Base-by-base conservation (phyloP, 2,113 vertebrate species). In the Cinclus cinclus region DNA sequence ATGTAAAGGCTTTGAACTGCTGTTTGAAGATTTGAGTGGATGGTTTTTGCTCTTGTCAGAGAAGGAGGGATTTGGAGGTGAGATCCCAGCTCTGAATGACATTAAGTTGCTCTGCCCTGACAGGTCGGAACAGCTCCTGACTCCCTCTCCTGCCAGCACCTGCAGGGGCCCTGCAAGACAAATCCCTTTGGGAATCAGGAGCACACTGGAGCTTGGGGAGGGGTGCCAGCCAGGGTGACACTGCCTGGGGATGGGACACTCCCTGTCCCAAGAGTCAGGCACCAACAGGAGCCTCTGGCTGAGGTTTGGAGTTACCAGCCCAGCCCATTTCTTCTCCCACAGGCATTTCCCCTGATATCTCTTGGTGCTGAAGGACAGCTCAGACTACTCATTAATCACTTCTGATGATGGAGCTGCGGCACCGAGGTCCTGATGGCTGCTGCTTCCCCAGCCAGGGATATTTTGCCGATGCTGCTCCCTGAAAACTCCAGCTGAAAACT, bases 1-100 rank as follows among this genome's bases (percentile, higher is more conserved):
- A 79, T 85, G 75, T 85, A 89, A 89, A 86, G 71, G 70, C 94
- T 96, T 95, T 94, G 63, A 89, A 90, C 83, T 83, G 62, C 62
- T 83, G 30, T 80, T 93, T 89, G 91, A 91, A 94, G 84, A 87
- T 19, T 83, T 30, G 67, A 92, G 78, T 17, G 67, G 78, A 49
- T 89, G 87, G 90, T 69, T 94, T 91, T 83, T 91, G 75, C 53
- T 60, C n/a, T 82, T 85, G 87, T 71, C 77, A 73, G 23, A 52
- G 49, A 27, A 56, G 52, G 41, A 82, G 17, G 87, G 84, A 79
- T 92, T 91, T 95, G 86, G 63, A 63, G 64, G 52, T 50, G 50
- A 77, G 90, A 85, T 69, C 68, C 75, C 55, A 35, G 67, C 69
- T 77, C 55, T 55, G 52, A 87, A 35, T 24, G 56, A 62, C 16